Base-by-base conservation (phyloP, 64 coral and sea anemone species). In the Pachyseris speciosa region DNA sequence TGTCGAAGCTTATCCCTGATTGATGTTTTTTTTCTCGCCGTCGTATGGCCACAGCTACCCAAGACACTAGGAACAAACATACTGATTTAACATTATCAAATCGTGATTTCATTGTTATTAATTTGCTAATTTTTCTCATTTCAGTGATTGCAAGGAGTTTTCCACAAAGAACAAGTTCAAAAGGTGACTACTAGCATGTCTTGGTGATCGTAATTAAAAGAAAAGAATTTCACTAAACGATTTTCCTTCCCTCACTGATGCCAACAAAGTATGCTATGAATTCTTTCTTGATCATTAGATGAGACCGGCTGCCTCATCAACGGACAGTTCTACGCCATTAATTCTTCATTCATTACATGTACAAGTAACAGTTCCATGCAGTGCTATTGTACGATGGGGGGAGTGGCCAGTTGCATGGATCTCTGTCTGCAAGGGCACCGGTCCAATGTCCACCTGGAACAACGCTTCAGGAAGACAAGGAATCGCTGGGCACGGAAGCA, bases 381-480 rank as follows among this genome's bases (percentile, higher is more conserved):
- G 25, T 92, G 89, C 34, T 72, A 72, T 9, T 92, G 89, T 48
- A 50, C 32, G 19, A 24, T 55, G 6, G 37, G 65, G 1, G 66
- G 66, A 4, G 13, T 25, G 12, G 64, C 52, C 1, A 85, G 79
- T 30, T 92, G 89, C 15, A 65, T 92, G 79, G 50, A 74, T 0
- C 26, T 84, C 7, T 92, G 89, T 59, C 69, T 16, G 11, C 48
- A 65, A 11, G 3, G 69, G 25, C 25, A 1, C 15, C 16, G 5
- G 9, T 34, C 3, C 16, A 45, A 22, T 92, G 89, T n/a, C 78
- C 89, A 5, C 65, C 83, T 30, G 89, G 89, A 28, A 69, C 40
- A 26, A 27, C 20, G 63, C 49, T 84, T 67, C 38, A 30, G n/a
- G 65, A 67, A 10, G 50, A 75, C 27, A 42, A 84, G 19, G 25